Conservation (phyloP, 2,797 vertebrate genomes). For the Characodon lateralis region DNA sequence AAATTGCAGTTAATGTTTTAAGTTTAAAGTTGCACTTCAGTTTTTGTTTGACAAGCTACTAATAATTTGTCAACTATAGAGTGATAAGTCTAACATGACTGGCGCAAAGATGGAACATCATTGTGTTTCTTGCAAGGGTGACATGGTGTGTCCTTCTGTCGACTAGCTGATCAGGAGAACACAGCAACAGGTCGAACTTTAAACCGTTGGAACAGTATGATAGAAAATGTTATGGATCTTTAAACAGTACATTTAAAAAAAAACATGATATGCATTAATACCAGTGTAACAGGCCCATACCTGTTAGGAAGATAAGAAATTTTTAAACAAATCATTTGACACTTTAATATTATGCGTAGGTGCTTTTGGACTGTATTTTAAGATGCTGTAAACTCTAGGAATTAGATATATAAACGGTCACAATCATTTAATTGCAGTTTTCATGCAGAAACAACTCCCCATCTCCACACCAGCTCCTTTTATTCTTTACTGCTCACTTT, state of each 20-base stretch:
- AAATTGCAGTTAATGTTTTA: not conserved
- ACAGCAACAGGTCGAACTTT: not conserved
- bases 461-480: constrained; percentile 33
- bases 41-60: too few relatives aligned
- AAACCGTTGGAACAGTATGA: not conserved
- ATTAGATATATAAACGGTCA: constrained; percentile 18
- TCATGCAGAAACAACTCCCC: constrained; percentile 7
- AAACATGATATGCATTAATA: too few relatives aligned
- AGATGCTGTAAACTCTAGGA: too few relatives aligned
- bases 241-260: too few relatives aligned
- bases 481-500: constrained; percentile 15
- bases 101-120: too few relatives aligned
- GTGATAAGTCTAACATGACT: not conserved
- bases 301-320: too few relatives aligned
- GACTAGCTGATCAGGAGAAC: not conserved
- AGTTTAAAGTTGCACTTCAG: not conserved
- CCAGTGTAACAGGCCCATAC: too few relatives aligned
- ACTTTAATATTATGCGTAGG: not conserved
- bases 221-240: not conserved
- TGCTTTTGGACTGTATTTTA: not conserved
- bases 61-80: not conserved
- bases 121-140: not conserved
- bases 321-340: too few relatives aligned
- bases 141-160: not conserved
- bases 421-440: constrained; percentile 29